Evolutionary conservation across 2,113 vertebrate species (phyloP).

Genomic region (Lepisosteus osseus): DNA sequence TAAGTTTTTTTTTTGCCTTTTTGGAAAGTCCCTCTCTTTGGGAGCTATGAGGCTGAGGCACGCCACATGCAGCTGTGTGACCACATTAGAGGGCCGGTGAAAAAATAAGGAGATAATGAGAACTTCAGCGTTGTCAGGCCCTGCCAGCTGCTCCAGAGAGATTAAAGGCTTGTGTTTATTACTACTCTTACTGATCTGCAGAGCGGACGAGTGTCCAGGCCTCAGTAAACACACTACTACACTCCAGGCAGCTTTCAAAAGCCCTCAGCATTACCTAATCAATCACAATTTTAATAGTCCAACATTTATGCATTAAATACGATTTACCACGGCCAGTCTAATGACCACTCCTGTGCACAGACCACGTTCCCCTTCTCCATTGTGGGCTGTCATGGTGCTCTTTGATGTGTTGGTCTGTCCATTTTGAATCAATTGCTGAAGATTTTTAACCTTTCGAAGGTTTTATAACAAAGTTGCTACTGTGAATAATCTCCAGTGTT

Average conservation of each 20-base stretch:
- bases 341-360: too few species aligned
- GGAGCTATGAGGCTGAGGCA: conserved; percentile 63
- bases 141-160: conserved; percentile 67
- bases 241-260: background rate
- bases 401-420: too few species aligned
- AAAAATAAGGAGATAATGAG: conserved; percentile 65
- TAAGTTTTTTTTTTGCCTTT: conserved; percentile 18
- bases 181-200: conserved; percentile 29
- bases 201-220: conserved; percentile 14
- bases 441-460: too few species aligned
- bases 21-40: conserved; percentile 67
- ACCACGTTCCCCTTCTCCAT: too few species aligned
- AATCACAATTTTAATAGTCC: background rate
- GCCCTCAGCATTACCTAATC: background rate
- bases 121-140: conserved; percentile 64
- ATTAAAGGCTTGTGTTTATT: conserved; percentile 65
- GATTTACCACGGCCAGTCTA: too few species aligned
- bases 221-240: background rate
- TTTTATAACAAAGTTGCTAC: background rate
- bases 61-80: conserved; percentile 69
- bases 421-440: too few species aligned
- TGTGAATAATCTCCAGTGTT: conserved; percentile 9
- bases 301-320: too few species aligned
- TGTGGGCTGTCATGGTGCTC: too few species aligned
- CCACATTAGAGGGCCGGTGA: conserved; percentile 69